Base-by-base conservation (phyloP, 2,888 invertebrate species). In the Metacarcinus magister region DNA sequence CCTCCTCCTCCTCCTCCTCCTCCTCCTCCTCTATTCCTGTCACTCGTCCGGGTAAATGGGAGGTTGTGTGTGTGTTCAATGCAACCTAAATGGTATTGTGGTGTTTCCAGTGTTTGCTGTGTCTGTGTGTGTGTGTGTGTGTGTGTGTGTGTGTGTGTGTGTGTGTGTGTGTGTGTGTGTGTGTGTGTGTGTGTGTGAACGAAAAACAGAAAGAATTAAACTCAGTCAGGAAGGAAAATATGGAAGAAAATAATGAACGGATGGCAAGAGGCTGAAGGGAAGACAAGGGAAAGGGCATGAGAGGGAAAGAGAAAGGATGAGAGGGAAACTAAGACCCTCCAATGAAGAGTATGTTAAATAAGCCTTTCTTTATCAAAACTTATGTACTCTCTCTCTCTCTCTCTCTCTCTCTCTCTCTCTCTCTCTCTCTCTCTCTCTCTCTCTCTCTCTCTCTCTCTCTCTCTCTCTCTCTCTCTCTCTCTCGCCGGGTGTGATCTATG, bases 381-480 rank as follows among this genome's bases (percentile, higher is more conserved):
- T 67, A 67, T 23, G 16, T 16, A 67, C 67, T 16, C 19, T 67
- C 67, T 23, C 67, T 67, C 67, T 67, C 67, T 16, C 60, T 60
- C 60, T 60, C 60, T 60, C n/a, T 92, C 46, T n/a, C 28, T 48
- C n/a, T 48, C 16, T 48, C 46, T 92, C 91, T 44, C 91, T 91
- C 46, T 44, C 91, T 44, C 91, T 44, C 91, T 91, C 46, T 91
- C 39, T 44, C 46, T 60, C 60, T 60, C 60, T 89, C 89, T 89
- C 89, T 89, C 89, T 89, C 89, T 89, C 89, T 89, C 89, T 89
- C 89, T 89, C 89, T 28, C 28, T 28, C 28, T 89, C 89, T 28
- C 89, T 92, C 44, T 92, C 46, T 92, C 44, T 92, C 32, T 54
- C 28, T 54, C 19, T 54, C 46, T 92, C 92, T 46, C 92, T 92